phyloP scores from a whole-genome alignment of 2,113 vertebrate genomes.

The Galbula dea region DNA sequence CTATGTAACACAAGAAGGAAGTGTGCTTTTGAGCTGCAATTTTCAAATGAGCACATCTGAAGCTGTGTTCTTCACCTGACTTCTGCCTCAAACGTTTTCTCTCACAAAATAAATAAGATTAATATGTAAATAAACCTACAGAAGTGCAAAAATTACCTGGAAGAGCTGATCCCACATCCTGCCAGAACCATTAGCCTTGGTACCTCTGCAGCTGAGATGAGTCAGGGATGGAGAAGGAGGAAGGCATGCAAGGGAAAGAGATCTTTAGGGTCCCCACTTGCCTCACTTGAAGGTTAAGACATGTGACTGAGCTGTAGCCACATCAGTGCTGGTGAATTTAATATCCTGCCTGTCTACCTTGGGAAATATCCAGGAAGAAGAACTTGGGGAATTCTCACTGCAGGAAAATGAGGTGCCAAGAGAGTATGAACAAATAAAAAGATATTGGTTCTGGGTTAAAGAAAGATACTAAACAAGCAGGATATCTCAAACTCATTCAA shows the following conservation, averaged over 20 bases:
- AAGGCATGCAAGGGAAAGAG: background rate
- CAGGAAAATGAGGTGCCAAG: background rate
- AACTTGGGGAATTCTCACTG: background rate
- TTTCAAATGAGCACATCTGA: background rate
- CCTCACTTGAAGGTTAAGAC: background rate
- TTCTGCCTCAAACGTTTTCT: conserved; percentile 2
- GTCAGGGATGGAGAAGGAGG: background rate
- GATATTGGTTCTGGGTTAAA: background rate
- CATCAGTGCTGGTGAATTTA: background rate
- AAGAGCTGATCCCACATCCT: background rate
- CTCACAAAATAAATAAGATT: background rate
- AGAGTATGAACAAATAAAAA: background rate
- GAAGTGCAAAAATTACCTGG: background rate
- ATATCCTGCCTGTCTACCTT: background rate
- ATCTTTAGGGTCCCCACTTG: background rate
- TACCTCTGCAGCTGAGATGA: background rate
- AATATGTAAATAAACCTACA: background rate
- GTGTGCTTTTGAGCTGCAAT: background rate
- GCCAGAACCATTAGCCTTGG: background rate
- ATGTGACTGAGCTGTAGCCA: background rate
- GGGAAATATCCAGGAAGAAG: background rate
- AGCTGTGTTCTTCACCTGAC: background rate
- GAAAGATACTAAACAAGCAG: background rate
- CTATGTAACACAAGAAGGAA: conserved; percentile 10
- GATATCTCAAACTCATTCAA: background rate